A percentile compares a stretch with the other conserved stretches of the same genome.
These are phyloP conservation scores for Anguilla marmorata DNA, from an alignment of 2,797 vertebrate species.

Conservation along the genomic window DNA sequence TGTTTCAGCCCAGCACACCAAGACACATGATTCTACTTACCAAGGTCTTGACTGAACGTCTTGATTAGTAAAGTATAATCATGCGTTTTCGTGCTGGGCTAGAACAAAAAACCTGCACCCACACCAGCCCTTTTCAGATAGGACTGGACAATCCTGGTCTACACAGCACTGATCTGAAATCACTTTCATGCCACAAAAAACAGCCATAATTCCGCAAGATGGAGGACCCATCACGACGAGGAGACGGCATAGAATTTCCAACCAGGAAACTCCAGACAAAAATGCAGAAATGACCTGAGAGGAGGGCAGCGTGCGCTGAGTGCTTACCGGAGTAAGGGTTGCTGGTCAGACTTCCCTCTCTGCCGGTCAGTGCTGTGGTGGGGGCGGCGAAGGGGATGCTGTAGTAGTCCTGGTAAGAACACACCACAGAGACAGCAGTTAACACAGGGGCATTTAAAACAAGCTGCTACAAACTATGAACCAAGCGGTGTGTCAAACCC, in stretches of 20 bases:
- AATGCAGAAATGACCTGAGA: neutral
- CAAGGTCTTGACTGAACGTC: too few species aligned
- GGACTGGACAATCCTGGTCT: too few species aligned
- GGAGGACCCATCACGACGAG: neutral
- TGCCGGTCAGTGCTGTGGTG: conserved; percentile 89
- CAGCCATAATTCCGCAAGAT: neutral
- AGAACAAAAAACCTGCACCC: too few species aligned
- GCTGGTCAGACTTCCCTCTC: conserved; percentile 89
- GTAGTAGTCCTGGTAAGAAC: conserved; percentile 89
- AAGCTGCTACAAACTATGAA: neutral
- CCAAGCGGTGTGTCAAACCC: neutral
- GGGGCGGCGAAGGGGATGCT: conserved; percentile 96
- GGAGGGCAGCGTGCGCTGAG: neutral
- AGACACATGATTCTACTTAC: too few species aligned
- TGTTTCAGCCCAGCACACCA: too few species aligned
- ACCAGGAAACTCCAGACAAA: neutral
- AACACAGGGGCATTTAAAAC: neutral
- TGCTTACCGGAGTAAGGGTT: conserved; percentile 93
- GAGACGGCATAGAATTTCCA: neutral
- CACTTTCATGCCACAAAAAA: neutral
- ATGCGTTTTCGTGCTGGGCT: too few species aligned
- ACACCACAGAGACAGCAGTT: neutral
- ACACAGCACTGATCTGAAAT: too few species aligned
- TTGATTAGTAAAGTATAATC: too few species aligned
- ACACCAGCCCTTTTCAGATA: too few species aligned